A percentile compares a stretch with the other conserved stretches of the same genome.
Conservation (phyloP, 2,888 invertebrate genomes). For the Aspidiotus rigidus region DNA sequence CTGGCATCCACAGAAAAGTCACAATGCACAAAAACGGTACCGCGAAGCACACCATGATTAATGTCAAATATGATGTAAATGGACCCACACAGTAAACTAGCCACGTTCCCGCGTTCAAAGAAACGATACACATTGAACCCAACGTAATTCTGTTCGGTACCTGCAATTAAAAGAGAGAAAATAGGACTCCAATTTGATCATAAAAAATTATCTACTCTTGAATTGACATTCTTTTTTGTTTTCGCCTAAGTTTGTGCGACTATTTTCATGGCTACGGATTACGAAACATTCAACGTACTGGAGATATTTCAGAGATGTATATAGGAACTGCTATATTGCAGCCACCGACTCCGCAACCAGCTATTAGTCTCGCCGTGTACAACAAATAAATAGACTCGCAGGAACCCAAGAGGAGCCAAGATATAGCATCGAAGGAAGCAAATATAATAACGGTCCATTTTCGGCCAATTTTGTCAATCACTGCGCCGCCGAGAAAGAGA, state of each 20-base stretch:
- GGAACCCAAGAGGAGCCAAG: conserved; percentile 54
- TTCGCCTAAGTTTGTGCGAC: not conserved
- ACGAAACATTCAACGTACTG: conserved; percentile 45
- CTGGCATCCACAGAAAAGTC: conserved; percentile 36
- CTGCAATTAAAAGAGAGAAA: conserved; percentile 42
- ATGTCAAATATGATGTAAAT: conserved; percentile 53
- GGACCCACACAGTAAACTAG: conserved; percentile 64
- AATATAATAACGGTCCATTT: conserved; percentile 59
- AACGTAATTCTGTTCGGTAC: conserved; percentile 70
- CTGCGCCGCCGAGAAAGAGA: conserved; percentile 49
- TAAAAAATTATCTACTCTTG: too few relatives aligned
- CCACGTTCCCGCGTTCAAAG: conserved; percentile 59
- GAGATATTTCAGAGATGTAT: conserved; percentile 78
- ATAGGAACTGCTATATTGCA: conserved; percentile 67
- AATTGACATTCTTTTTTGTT: not conserved
- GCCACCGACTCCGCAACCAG: conserved; percentile 58
- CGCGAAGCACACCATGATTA: conserved; percentile 40
- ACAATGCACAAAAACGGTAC: conserved; percentile 35
- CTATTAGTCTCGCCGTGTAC: conserved; percentile 35
- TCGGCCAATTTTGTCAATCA: conserved; percentile 58
- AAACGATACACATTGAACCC: conserved; percentile 69
- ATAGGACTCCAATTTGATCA: not conserved
- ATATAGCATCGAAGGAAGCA: conserved; percentile 56
- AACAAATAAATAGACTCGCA: conserved; percentile 22
- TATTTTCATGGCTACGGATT: not conserved